phyloP scores from a whole-genome alignment of 2,797 vertebrate species.

The Semaprochilodus insignis region DNA sequence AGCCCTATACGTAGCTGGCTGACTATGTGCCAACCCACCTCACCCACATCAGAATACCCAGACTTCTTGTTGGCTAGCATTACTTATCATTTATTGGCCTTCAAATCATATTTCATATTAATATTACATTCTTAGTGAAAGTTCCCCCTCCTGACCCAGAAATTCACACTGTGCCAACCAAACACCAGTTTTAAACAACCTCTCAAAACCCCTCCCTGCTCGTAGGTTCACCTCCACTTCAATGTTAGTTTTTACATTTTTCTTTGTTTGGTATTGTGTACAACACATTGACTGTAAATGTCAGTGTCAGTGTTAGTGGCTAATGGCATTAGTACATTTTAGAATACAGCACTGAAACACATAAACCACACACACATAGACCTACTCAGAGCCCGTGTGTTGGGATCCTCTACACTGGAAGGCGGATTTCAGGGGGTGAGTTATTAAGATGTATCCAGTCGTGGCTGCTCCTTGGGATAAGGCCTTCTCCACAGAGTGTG shows the following conservation, averaged over 20 bases:
- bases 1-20: no score
- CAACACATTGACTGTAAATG: not conserved
- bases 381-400: not conserved
- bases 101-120: no score
- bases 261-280: not conserved
- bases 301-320: not conserved
- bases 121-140: no score
- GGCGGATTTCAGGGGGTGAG: constrained; percentile 63
- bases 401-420: constrained; percentile 27
- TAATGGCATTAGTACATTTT: not conserved
- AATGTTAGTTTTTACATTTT: not conserved
- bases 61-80: no score
- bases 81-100: no score
- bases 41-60: no score
- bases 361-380: not conserved
- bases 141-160: no score
- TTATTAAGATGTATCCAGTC: constrained; percentile 75
- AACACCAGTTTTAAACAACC: no score
- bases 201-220: not conserved
- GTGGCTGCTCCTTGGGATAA: constrained; percentile 69
- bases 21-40: no score
- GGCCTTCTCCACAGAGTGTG: constrained; percentile 67
- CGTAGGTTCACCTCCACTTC: not conserved
- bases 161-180: no score
- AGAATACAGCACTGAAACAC: constrained; percentile 15